Base-by-base conservation (phyloP, 2,797 vertebrate genomes). In the Parambassis ranga region DNA sequence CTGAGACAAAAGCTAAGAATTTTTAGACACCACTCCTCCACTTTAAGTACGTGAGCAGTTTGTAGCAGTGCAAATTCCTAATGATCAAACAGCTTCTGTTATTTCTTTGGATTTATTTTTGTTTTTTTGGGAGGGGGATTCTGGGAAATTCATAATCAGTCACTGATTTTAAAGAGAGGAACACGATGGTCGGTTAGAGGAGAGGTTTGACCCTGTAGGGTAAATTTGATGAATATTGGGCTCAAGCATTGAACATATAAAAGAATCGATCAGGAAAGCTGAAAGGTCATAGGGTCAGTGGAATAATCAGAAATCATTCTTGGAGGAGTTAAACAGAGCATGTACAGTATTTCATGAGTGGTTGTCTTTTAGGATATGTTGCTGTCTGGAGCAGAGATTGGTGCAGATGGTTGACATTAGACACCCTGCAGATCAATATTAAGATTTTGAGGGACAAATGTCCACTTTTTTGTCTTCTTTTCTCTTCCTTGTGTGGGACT, bases 181-280 rank as follows among this genome's bases (percentile, higher is more conserved):
- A n/a, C n/a, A n/a, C n/a, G n/a, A n/a, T n/a, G n/a, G n/a, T n/a
- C n/a, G n/a, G n/a, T n/a, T n/a, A n/a, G n/a, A n/a, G n/a, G n/a
- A n/a, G n/a, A n/a, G n/a, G n/a, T n/a, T n/a, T n/a, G n/a, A n/a
- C n/a, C n/a, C n/a, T n/a, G n/a, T n/a, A n/a, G n/a, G n/a, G 26
- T 23, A 5, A 5, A 70, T 49, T 4, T 57, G 41, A 11, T n/a
- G 6, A 24, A 39, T 51, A 33, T 49, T 0, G 2, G 10, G 37
- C 37, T 11, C 10, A 37, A 2, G 10, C 4, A 37, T 9, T 37
- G 35, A 23, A 8, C 11, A 41, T 23, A 38, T 10, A 28, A 20
- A 19, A 39, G 20, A 26, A 44, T 64, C 65, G 33, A 65, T 63
- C 24, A 23, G 13, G 20, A 26, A 51, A 64, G 57, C 66, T 41